Percentiles rank a stretch among this genome's conserved stretches.
Conservation (phyloP, 2,888 invertebrate genomes). For the Hydrotaea diabolus region DNA sequence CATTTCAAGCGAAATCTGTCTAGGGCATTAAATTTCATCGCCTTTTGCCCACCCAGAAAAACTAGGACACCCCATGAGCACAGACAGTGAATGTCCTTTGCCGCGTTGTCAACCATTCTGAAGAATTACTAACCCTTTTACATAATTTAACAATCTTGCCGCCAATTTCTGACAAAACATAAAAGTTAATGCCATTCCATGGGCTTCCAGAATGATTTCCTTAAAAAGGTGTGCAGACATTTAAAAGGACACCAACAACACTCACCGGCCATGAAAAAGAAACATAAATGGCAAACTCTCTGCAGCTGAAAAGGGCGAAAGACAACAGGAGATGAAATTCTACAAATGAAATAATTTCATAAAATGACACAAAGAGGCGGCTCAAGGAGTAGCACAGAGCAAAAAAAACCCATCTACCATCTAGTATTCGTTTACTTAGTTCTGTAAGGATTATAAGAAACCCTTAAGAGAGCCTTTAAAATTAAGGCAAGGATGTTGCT, state of each 20-base stretch:
- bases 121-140: not conserved
- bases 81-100: not conserved
- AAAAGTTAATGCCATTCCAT: not conserved
- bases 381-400: not conserved
- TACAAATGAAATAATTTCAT: not conserved
- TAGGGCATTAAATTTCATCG: too few relatives aligned
- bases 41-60: too few relatives aligned
- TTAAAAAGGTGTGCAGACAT: conserved; percentile 4
- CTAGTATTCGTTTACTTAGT: not conserved
- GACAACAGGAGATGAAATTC: not conserved
- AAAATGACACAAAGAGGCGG: not conserved
- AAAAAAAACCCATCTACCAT: not conserved
- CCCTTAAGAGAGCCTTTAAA: not conserved
- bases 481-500: not conserved
- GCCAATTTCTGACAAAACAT: not conserved
- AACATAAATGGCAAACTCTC: not conserved
- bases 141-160: conserved; percentile 1
- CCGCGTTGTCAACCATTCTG: not conserved
- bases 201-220: not conserved
- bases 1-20: not conserved
- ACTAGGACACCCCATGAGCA: not conserved
- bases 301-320: not conserved
- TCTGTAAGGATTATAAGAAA: not conserved
- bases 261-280: not conserved
- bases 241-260: too few relatives aligned